Evolutionary conservation across 2,797 vertebrate genomes (phyloP).

Genomic region (Anguilla obscura): DNA sequence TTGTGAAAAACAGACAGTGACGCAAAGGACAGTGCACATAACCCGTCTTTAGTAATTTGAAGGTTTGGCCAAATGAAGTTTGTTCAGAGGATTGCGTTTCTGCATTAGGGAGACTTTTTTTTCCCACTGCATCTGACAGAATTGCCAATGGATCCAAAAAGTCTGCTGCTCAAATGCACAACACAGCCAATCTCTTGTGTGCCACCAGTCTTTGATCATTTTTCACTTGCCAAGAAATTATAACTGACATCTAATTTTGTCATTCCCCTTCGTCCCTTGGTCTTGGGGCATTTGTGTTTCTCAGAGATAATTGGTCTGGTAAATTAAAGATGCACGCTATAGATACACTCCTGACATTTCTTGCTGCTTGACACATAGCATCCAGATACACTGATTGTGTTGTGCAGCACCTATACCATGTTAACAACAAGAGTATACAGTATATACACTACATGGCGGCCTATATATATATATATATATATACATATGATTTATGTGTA

Average conservation of each 20-base stretch:
- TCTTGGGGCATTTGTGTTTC: neutral
- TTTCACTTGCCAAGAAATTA: neutral
- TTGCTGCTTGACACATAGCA: neutral
- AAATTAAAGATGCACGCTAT: neutral
- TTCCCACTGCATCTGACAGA: neutral
- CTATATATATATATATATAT: neutral
- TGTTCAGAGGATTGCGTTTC: neutral
- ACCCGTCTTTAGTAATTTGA: neutral
- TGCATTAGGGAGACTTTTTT: neutral
- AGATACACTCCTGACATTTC: neutral
- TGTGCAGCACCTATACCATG: neutral
- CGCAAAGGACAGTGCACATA: neutral
- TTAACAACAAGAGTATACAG: neutral
- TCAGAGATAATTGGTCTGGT: neutral
- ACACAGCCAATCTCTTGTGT: neutral
- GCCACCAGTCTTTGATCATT: neutral
- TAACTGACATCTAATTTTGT: slow-evolving; percentile 10
- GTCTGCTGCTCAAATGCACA: neutral
- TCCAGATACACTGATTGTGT: neutral
- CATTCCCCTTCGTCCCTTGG: neutral
- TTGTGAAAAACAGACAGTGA: neutral
- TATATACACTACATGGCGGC: no score
- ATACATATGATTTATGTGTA: no score
- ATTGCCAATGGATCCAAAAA: neutral
- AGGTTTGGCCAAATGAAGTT: neutral